These are phyloP conservation scores for Pseudochirops cupreus DNA, from an alignment of 2,797 vertebrate species.

Conservation along the genomic window DNA sequence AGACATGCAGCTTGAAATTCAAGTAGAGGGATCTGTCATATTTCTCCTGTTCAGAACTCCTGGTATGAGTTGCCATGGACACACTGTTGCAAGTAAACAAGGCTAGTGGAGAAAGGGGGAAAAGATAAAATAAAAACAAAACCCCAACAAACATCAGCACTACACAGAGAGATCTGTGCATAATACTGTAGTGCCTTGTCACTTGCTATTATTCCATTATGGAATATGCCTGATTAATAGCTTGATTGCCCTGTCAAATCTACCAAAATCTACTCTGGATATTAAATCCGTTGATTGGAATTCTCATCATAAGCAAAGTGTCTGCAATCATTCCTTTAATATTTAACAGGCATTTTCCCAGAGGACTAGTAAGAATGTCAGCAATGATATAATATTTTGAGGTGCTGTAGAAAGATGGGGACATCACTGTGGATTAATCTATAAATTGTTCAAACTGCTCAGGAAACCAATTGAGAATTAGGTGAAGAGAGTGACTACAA, in stretches of 20 bases:
- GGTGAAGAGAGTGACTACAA: background rate
- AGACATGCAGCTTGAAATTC: slow-evolving; percentile 59
- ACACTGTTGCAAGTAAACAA: slow-evolving; percentile 67
- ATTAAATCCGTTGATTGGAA: background rate
- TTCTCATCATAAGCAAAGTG: background rate
- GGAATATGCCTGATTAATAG: background rate
- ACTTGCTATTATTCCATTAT: background rate
- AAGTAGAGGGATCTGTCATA: slow-evolving; percentile 46
- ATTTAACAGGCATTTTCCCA: background rate
- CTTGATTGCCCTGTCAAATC: background rate
- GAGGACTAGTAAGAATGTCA: background rate
- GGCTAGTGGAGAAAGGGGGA: slow-evolving; percentile 38
- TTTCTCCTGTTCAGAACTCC: slow-evolving; percentile 61
- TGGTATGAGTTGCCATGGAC: slow-evolving; percentile 75
- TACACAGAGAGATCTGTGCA: slow-evolving; percentile 43
- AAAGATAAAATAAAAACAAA: background rate
- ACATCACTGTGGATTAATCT: background rate
- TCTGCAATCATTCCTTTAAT: background rate
- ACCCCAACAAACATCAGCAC: slow-evolving; percentile 48
- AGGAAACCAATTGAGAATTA: background rate
- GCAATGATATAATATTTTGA: background rate
- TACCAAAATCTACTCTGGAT: background rate
- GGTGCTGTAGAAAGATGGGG: background rate
- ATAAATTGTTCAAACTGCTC: background rate
- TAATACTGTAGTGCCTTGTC: background rate